Evolutionary conservation across 1,140 invertebrate genomes (phyloP).

Genomic region (Muscidifurax raptorellus): DNA sequence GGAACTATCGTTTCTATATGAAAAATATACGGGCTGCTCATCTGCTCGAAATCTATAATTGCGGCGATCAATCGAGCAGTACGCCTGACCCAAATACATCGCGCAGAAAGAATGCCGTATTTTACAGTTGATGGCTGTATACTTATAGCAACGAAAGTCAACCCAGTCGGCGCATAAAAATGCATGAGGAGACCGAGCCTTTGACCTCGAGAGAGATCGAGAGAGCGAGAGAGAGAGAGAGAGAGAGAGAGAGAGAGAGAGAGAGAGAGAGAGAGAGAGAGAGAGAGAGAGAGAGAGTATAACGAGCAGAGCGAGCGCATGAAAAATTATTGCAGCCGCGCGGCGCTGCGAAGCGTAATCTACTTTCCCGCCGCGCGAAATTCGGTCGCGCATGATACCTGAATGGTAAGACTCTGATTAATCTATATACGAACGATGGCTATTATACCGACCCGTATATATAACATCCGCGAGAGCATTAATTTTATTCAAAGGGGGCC

Average conservation of each 20-base stretch:
- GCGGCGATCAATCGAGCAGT: neutral
- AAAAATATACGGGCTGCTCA: too few relatives aligned
- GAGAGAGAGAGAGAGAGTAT: too few relatives aligned
- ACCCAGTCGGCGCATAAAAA: conserved; percentile 24
- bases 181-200: conserved; percentile 24
- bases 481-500: conserved; percentile 12
- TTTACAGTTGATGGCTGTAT: neutral
- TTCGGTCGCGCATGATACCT: conserved; percentile 40
- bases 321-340: conserved; percentile 42
- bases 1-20: too few relatives aligned
- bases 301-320: neutral
- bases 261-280: too few relatives aligned
- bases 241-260: too few relatives aligned
- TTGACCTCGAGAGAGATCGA: conserved; percentile 26
- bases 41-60: neutral
- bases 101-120: neutral
- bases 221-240: neutral
- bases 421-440: conserved; percentile 38
- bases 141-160: neutral
- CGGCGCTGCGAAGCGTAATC: conserved; percentile 5
- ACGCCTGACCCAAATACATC: neutral
- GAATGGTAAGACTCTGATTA: conserved; percentile 45
- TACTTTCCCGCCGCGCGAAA: conserved; percentile 47
- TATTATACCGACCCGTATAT: neutral
- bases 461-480: neutral